Conservation (phyloP, 2,888 invertebrate genomes). For the Bombyx huttoni region DNA sequence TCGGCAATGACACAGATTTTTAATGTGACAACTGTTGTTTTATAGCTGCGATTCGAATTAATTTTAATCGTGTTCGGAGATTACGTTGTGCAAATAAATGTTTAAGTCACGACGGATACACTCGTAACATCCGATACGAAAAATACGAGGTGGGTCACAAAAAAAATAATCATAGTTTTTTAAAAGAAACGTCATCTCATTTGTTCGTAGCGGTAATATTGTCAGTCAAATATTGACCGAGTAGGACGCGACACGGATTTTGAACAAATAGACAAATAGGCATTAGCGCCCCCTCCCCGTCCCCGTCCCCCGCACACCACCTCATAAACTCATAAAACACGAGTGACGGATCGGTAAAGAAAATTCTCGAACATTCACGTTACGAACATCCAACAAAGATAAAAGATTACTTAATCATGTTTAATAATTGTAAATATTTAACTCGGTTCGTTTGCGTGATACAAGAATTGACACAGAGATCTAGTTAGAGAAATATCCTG, state of each 20-base stretch:
- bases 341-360: conserved; percentile 13
- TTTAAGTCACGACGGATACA: neutral
- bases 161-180: conserved; percentile 24
- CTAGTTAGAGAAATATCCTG: neutral
- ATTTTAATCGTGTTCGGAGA: neutral
- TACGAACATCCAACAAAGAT: conserved; percentile 18
- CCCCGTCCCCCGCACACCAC: conserved; percentile 14
- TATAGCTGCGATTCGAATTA: neutral
- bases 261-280: conserved; percentile 62
- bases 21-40: conserved; percentile 15
- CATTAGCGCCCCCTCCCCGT: conserved; percentile 57
- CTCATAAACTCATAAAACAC: conserved; percentile 12
- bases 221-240: conserved; percentile 62
- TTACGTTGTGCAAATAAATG: neutral
- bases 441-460: neutral
- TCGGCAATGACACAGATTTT: conserved; percentile 26
- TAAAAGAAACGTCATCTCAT: conserved; percentile 43
- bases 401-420: conserved; percentile 10
- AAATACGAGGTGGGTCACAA: conserved; percentile 25
- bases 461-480: neutral
- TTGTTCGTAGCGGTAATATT: conserved; percentile 65
- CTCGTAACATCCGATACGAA: neutral
- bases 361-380: conserved; percentile 15
- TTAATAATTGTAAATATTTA: neutral
- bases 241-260: conserved; percentile 68